These are phyloP conservation scores for Notiomystis cincta DNA, from an alignment of 2,113 vertebrate species.

Conservation along the genomic window DNA sequence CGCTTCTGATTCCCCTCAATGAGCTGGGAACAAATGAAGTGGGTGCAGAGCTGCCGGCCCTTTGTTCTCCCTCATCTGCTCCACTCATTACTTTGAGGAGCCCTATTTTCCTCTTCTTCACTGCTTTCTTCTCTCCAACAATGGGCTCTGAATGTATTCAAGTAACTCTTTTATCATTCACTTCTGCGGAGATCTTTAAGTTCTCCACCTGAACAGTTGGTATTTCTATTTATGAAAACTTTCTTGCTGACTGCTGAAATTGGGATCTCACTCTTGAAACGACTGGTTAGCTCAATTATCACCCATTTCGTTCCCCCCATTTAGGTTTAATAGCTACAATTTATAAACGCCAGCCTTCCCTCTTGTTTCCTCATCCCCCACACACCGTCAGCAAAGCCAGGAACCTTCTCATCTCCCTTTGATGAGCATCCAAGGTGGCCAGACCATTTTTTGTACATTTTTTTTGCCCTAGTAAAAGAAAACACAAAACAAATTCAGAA, in stretches of 20 bases:
- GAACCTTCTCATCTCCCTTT: background rate
- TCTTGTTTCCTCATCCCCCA: background rate
- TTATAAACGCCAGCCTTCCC: background rate
- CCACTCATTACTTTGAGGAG: conserved; percentile 45
- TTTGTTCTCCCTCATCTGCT: conserved; percentile 50
- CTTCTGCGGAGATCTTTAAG: conserved; percentile 6
- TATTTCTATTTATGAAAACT: conserved; percentile 26
- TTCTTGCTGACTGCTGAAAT: conserved; percentile 49
- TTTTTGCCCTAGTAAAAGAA: background rate
- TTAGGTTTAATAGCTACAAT: conserved; percentile 10
- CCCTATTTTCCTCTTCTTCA: conserved; percentile 6
- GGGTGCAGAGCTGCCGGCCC: conserved; percentile 2
- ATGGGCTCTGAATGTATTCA: conserved; percentile 40
- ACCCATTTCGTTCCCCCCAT: background rate
- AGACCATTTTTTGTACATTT: background rate
- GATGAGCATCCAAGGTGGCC: background rate
- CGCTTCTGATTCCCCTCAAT: background rate
- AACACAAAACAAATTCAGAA: background rate
- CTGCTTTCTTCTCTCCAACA: conserved; percentile 42
- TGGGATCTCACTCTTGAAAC: background rate
- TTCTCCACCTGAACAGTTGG: conserved; percentile 45
- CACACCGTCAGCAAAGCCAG: background rate
- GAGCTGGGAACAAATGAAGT: conserved; percentile 20
- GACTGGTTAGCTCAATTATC: background rate
- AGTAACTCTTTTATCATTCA: conserved; percentile 32